Evolutionary conservation across 2,888 invertebrate species (phyloP).

Genomic region (Mycalesis mineus): DNA sequence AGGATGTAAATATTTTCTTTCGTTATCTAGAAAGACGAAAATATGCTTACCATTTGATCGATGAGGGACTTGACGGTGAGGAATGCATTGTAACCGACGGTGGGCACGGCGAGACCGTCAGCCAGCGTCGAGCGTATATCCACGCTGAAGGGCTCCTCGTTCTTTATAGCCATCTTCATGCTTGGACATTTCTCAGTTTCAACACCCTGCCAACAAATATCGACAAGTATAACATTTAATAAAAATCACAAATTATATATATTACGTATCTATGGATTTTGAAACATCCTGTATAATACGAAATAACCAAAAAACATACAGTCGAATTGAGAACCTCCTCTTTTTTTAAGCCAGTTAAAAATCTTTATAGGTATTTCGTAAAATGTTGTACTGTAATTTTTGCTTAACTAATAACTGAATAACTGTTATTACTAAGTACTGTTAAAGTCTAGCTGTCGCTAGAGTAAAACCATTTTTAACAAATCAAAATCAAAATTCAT

Average conservation of each 20-base stretch:
- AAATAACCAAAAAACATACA: too few species aligned
- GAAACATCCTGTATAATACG: background rate
- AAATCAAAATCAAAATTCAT: too few species aligned
- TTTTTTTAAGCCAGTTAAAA: too few species aligned
- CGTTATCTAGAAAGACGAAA: background rate
- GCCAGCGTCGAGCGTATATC: conserved; percentile 86
- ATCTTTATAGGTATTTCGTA: too few species aligned
- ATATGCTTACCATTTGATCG: conserved; percentile 83
- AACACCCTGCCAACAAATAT: conserved; percentile 81
- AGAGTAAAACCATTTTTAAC: too few species aligned
- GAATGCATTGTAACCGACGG: conserved; percentile 91
- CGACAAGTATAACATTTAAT: background rate
- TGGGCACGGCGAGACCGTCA: conserved; percentile 92
- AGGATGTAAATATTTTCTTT: too few species aligned
- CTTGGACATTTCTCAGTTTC: conserved; percentile 95
- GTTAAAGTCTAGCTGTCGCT: too few species aligned
- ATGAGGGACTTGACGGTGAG: conserved; percentile 84
- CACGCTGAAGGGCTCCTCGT: conserved; percentile 82
- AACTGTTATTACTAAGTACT: too few species aligned
- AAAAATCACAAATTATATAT: background rate
- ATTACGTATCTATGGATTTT: too few species aligned
- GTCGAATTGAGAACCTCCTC: too few species aligned
- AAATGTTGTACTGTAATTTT: too few species aligned
- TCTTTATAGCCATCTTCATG: conserved; percentile 85
- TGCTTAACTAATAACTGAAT: too few species aligned